phyloP scores from a whole-genome alignment of 2,888 invertebrate genomes.

The Salpingus planirostris region DNA sequence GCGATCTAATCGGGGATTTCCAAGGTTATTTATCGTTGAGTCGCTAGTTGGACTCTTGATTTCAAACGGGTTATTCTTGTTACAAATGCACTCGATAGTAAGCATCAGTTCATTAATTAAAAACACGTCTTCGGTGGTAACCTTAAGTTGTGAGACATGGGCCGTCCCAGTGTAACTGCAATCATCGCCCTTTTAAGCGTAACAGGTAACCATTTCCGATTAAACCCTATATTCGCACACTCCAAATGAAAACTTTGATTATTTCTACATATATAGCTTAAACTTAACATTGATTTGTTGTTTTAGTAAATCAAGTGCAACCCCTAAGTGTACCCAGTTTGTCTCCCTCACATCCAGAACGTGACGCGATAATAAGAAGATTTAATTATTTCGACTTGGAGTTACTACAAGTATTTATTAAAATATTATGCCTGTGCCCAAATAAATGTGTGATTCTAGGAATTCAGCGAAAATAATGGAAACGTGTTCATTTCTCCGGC shows the following conservation, averaged over 20 bases:
- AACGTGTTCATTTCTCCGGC: constrained; percentile 61
- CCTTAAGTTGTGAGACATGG: neutral
- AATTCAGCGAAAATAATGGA: constrained; percentile 31
- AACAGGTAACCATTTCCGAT: too few species aligned
- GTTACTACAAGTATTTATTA: constrained; percentile 29
- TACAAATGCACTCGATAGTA: constrained; percentile 11
- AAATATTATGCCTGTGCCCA: constrained; percentile 2
- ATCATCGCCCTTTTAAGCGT: too few species aligned
- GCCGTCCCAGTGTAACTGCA: neutral
- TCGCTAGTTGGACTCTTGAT: constrained; percentile 8
- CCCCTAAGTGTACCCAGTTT: constrained; percentile 5
- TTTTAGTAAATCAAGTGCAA: too few species aligned
- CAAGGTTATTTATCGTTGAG: constrained; percentile 18
- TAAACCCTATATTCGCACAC: too few species aligned
- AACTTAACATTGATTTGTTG: too few species aligned
- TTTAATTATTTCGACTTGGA: constrained; percentile 38
- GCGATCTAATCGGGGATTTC: constrained; percentile 19
- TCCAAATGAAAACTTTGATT: too few species aligned
- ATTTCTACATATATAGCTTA: too few species aligned
- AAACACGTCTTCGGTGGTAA: constrained; percentile 4
- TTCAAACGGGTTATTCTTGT: constrained; percentile 7
- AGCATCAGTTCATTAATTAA: constrained; percentile 5
- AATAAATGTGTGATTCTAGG: constrained; percentile 17
- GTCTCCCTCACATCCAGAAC: constrained; percentile 8
- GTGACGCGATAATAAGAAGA: constrained; percentile 12